Evolutionary conservation across 2,797 vertebrate genomes (phyloP).

Genomic region (Clamator glandarius): DNA sequence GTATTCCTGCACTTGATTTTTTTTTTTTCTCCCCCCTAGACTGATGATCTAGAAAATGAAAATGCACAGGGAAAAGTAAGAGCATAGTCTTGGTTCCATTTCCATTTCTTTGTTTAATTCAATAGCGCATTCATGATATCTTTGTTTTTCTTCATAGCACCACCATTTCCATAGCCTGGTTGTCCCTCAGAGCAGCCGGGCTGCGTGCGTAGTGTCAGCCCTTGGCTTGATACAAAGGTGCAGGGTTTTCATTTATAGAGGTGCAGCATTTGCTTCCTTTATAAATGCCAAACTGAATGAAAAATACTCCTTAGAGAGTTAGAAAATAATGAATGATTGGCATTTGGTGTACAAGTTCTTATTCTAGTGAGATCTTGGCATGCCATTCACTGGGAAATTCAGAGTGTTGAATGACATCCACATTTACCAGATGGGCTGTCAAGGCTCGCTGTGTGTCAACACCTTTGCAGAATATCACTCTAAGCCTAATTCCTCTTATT

Average conservation of each 20-base stretch:
- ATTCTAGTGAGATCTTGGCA: constrained; percentile 74
- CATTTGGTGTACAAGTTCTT: constrained; percentile 54
- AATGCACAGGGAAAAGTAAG: constrained; percentile 3
- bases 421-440: constrained; percentile 69
- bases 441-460: constrained; percentile 58
- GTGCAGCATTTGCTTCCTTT: neutral
- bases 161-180: neutral
- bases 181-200: neutral
- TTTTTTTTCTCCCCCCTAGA: neutral
- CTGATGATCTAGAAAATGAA: constrained; percentile 35
- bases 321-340: constrained; percentile 71
- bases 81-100: neutral
- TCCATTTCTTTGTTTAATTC: constrained; percentile 2
- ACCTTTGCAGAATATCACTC: constrained; percentile 56
- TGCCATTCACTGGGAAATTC: constrained; percentile 68
- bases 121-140: neutral
- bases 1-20: neutral
- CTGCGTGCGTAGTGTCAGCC: neutral
- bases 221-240: neutral
- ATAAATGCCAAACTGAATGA: constrained; percentile 49
- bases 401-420: constrained; percentile 66
- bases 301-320: constrained; percentile 58
- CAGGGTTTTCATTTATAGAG: constrained; percentile 41
- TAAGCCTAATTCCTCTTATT: constrained; percentile 51
- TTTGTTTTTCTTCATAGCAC: constrained; percentile 21